Conservation (phyloP, 2,113 vertebrate genomes). For the Amphilophus citrinellus region DNA sequence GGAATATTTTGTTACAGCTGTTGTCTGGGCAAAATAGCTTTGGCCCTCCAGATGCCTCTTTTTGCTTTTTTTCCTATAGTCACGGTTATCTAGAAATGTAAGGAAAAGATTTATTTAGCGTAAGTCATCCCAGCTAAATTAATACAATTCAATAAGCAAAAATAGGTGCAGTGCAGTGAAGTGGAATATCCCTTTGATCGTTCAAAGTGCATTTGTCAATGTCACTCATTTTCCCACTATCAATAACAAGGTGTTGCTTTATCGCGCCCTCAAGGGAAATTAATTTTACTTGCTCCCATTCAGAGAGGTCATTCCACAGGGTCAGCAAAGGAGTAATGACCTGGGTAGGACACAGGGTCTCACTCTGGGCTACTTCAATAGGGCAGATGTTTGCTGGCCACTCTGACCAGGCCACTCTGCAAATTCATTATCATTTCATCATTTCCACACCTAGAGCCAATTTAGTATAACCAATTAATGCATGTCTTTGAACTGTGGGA, state of each 20-base stretch:
- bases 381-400: neutral
- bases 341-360: neutral
- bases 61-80: neutral
- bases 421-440: neutral
- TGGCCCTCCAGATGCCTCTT: neutral
- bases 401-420: neutral
- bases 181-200: neutral
- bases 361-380: neutral
- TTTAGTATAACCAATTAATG: neutral
- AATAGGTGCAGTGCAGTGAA: neutral
- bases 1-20: constrained; percentile 40
- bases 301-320: neutral
- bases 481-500: no score
- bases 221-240: neutral
- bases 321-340: accelerated
- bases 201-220: neutral
- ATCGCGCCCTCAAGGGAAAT: neutral
- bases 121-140: neutral
- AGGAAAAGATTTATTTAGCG: neutral
- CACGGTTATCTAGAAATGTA: neutral
- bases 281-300: neutral
- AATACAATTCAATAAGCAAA: neutral
- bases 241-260: constrained; percentile 5
- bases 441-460: neutral
- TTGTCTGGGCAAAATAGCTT: neutral